These are phyloP conservation scores for Steinernema feltiae DNA, from an alignment of 1,140 invertebrate species.

Conservation along the genomic window DNA sequence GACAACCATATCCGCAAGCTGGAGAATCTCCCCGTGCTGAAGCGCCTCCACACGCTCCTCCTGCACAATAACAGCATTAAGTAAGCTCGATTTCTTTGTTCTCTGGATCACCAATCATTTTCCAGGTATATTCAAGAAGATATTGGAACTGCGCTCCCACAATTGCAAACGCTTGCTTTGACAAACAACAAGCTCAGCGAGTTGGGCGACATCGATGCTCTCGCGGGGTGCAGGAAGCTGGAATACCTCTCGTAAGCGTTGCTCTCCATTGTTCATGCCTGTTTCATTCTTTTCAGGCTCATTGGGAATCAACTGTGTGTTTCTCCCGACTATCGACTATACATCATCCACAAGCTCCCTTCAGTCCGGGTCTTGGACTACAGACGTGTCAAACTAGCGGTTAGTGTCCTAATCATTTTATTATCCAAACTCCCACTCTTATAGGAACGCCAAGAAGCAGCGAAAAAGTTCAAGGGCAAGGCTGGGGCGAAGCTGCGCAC, in stretches of 20 bases:
- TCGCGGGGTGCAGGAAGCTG: conserved; percentile 73
- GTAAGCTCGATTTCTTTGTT: conserved; percentile 63
- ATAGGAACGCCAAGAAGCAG: conserved; percentile 80
- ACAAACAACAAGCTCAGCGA: conserved; percentile 94
- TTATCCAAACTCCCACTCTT: too few relatives aligned
- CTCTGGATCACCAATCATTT: conserved; percentile 44
- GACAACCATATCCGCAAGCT: conserved; percentile 96
- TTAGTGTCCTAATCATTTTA: too few relatives aligned
- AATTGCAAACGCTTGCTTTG: conserved; percentile 79
- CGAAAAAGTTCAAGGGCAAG: conserved; percentile 81
- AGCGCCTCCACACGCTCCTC: conserved; percentile 79
- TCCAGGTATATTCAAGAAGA: conserved; percentile 77
- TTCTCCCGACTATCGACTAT: conserved; percentile 84
- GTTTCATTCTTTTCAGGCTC: conserved; percentile 64
- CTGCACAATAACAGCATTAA: conserved; percentile 94
- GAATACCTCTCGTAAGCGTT: conserved; percentile 67
- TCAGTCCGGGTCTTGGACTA: conserved; percentile 84
- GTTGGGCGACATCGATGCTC: conserved; percentile 83
- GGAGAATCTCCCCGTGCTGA: conserved; percentile 89
- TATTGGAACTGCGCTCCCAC: conserved; percentile 80
- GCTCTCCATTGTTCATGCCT: neutral
- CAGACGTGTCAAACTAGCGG: conserved; percentile 82
- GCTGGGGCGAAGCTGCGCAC: conserved; percentile 82
- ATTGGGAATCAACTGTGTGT: conserved; percentile 90
- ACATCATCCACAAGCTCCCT: conserved; percentile 78